Evolutionary conservation across 2,888 invertebrate genomes (phyloP), one percentile per base, ranked within the genome.

Genomic region (Troides helena): DNA sequence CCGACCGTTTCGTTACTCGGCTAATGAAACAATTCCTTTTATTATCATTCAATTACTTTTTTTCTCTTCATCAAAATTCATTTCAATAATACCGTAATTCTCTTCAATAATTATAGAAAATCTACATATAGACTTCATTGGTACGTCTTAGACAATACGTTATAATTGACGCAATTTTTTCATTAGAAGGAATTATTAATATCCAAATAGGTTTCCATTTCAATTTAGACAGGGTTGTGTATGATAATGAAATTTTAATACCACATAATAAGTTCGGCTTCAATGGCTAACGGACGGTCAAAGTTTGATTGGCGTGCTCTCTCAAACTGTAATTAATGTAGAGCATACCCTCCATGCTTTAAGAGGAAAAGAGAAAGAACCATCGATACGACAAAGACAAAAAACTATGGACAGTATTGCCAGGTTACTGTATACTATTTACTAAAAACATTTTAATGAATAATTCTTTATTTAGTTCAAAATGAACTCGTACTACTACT

Each of bases 261-360:
- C 88, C 85, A 87, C 87, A 88, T 91, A 90, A 91, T 90, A 89
- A 88, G 89, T 90, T 85, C 79, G 85, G 89, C 86, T 89, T 86
- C 85, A 86, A 85, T 86, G 87, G 89, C 87, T 91, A 90, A 90
- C 85, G 82, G 80, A 84, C 84, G 91, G 89, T 91, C 91, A 91
- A 88, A 90, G 86, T 92, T 90, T 92, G 91, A 92, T 92, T 91
- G 90, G 90, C 89, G 86, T 86, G 85, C 86, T 88, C 89, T 87
- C 86, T 87, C 86, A 81, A 83, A 85, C 84, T 88, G 87, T 91
- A 90, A 92, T 92, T 91, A 91, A 91, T 91, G 88, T 86, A 84
- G 82, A 82, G 82, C 82, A 82, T 85, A 83, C 83, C 83, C 82
- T 82, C 84, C 81, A 79, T 82, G 82, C 80, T 85, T 82, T 79